These are phyloP conservation scores for Campaea margaritaria DNA, from an alignment of 2,888 invertebrate species.

Conservation along the genomic window DNA sequence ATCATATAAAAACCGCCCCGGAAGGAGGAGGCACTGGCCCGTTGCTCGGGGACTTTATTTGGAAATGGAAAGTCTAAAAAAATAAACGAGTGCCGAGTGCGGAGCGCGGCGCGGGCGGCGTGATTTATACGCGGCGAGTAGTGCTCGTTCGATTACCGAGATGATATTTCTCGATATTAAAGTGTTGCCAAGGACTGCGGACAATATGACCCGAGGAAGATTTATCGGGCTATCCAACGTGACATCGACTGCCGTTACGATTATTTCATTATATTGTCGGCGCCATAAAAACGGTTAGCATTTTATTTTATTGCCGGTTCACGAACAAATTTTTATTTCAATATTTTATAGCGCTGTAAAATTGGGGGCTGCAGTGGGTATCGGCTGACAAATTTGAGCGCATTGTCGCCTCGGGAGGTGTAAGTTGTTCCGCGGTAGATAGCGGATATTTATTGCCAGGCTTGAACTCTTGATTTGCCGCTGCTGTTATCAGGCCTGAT, in stretches of 20 bases:
- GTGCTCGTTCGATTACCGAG: conserved; percentile 81
- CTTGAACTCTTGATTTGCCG: conserved; percentile 23
- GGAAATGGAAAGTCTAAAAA: conserved; percentile 85
- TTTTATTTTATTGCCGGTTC: conserved; percentile 82
- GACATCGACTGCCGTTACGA: conserved; percentile 82
- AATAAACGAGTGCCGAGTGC: conserved; percentile 79
- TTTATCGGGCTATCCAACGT: conserved; percentile 82
- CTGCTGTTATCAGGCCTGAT: conserved; percentile 17
- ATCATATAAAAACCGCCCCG: conserved; percentile 84
- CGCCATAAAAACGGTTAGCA: conserved; percentile 83
- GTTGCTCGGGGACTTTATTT: conserved; percentile 83
- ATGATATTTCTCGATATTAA: conserved; percentile 85
- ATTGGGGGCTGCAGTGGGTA: conserved; percentile 62
- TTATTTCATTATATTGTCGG: conserved; percentile 85
- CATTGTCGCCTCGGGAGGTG: conserved; percentile 53
- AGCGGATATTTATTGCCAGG: conserved; percentile 32
- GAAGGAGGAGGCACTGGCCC: conserved; percentile 83
- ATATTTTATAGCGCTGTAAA: conserved; percentile 83
- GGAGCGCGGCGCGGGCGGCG: conserved; percentile 55
- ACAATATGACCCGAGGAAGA: conserved; percentile 85
- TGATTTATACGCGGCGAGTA: conserved; percentile 81
- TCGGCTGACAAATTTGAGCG: conserved; percentile 60
- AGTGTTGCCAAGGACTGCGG: conserved; percentile 81
- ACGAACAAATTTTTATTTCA: conserved; percentile 78
- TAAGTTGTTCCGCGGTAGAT: conserved; percentile 43